Evolutionary conservation across 1,140 invertebrate genomes (phyloP).

Genomic region (Cherax quadricarinatus): DNA sequence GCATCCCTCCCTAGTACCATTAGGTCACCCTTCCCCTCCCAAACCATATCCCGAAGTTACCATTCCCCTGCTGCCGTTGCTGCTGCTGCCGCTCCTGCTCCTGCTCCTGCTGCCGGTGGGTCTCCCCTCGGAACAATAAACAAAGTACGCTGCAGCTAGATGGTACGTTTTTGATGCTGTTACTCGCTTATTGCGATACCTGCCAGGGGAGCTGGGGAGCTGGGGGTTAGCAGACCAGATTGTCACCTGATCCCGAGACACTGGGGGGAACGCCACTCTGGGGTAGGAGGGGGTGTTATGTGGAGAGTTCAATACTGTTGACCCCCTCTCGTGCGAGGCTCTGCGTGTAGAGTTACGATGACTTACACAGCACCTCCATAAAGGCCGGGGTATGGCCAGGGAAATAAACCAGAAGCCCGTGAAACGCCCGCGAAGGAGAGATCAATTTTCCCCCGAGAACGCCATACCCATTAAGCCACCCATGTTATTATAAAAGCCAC

Average conservation of each 20-base stretch:
- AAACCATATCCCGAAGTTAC: conserved; percentile 26
- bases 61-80: conserved; percentile 29
- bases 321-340: no score
- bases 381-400: neutral
- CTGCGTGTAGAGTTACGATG: neutral
- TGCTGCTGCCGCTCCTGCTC: conserved; percentile 10
- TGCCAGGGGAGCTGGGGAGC: neutral
- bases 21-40: neutral
- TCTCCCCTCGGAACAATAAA: conserved; percentile 58
- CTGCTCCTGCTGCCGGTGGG: conserved; percentile 21
- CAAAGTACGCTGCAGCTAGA: conserved; percentile 42
- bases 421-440: no score
- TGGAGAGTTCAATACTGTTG: conserved; percentile 27
- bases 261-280: conserved; percentile 3
- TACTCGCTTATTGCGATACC: conserved; percentile 49
- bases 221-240: conserved; percentile 4
- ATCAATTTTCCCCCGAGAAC: no score
- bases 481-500: no score
- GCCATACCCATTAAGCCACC: no score
- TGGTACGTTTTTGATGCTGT: conserved; percentile 45
- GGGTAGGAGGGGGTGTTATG: neutral
- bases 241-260: conserved; percentile 40
- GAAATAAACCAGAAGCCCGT: neutral
- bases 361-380: conserved; percentile 5
- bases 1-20: neutral